Evolutionary conservation across 2,113 vertebrate genomes (phyloP).

Genomic region (Nothoprocta pentlandii): DNA sequence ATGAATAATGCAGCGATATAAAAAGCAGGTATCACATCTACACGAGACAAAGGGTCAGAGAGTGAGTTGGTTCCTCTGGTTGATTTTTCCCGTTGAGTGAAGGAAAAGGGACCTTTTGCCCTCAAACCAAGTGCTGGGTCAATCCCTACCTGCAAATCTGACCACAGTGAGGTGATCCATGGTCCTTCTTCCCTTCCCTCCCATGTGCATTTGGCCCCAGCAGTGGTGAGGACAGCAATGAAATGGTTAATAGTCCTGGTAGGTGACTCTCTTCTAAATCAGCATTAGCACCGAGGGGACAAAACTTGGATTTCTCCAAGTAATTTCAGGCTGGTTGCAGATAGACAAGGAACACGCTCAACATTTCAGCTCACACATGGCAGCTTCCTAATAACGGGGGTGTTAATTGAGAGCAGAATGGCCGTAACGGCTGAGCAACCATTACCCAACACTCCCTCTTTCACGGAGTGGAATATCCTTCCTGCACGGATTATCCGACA

Average conservation of each 20-base stretch:
- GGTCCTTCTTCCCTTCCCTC: background rate
- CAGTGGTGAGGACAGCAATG: background rate
- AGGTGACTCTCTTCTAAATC: background rate
- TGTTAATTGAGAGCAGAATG: constrained; percentile 28
- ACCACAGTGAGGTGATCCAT: background rate
- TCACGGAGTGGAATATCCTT: background rate
- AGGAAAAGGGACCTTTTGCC: background rate
- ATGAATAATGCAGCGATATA: constrained; percentile 50
- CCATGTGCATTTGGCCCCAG: accelerated
- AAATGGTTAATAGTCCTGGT: background rate
- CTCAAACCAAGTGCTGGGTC: background rate
- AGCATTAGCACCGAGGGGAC: background rate
- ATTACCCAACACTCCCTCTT: constrained; percentile 16
- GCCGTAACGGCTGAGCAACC: background rate
- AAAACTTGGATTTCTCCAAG: background rate
- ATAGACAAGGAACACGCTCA: constrained; percentile 42
- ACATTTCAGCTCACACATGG: constrained; percentile 16
- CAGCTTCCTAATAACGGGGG: constrained; percentile 37
- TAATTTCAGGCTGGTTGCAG: constrained; percentile 23
- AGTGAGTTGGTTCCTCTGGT: background rate
- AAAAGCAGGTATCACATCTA: background rate
- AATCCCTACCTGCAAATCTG: background rate
- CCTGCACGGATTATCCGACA: background rate
- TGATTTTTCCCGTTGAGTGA: background rate
- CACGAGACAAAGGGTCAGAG: background rate